Conservation (phyloP, 2,113 vertebrate genomes). For the Periophthalmus modestus region DNA sequence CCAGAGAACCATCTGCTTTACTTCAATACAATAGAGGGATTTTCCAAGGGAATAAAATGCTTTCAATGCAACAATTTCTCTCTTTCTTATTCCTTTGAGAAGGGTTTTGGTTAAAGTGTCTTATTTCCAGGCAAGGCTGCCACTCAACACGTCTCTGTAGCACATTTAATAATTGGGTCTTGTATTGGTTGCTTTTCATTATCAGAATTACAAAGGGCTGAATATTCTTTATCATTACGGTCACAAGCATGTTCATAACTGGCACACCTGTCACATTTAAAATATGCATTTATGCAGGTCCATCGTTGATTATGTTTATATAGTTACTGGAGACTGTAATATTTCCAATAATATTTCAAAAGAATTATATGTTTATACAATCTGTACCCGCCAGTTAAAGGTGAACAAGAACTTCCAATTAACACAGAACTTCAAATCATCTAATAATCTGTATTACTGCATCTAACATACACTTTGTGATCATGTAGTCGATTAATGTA, state of each 20-base stretch:
- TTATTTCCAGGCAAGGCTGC: constrained; percentile 66
- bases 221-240: constrained; percentile 3
- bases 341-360: neutral
- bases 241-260: neutral
- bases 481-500: neutral
- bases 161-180: constrained; percentile 52
- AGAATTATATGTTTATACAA: neutral
- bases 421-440: neutral
- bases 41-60: constrained; percentile 85
- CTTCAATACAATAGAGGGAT: constrained; percentile 96
- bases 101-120: constrained; percentile 83
- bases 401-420: neutral
- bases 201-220: constrained; percentile 22
- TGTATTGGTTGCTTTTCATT: constrained; percentile 50
- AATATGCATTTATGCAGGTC: neutral
- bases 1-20: constrained; percentile 96
- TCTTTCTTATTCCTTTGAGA: constrained; percentile 67
- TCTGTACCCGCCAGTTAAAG: neutral
- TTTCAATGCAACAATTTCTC: constrained; percentile 78
- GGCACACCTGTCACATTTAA: neutral
- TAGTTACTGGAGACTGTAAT: neutral
- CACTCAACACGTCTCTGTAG: constrained; percentile 38
- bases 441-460: too few species aligned
- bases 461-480: neutral
- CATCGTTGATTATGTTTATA: neutral